Evolutionary conservation across 2,113 vertebrate genomes (phyloP).

Genomic region (Gorsachius goisagi): DNA sequence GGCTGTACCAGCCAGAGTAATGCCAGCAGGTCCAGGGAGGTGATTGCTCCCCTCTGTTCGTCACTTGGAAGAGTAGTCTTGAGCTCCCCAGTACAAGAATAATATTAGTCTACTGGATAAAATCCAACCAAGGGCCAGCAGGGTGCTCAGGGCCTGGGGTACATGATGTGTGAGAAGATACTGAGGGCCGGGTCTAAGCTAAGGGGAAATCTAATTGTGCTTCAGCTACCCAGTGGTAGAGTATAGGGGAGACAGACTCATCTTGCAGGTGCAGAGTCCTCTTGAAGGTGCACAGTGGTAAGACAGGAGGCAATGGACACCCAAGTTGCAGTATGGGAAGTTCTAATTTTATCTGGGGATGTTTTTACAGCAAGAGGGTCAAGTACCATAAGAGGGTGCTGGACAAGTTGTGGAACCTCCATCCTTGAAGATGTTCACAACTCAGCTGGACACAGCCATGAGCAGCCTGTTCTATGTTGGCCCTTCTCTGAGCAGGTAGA

Average conservation of each 20-base stretch:
- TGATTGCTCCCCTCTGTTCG: neutral
- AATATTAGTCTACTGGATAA: neutral
- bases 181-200: neutral
- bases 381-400: neutral
- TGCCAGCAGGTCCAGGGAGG: neutral
- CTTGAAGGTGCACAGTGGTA: neutral
- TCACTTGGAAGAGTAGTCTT: neutral
- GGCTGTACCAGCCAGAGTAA: neutral
- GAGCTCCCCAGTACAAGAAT: neutral
- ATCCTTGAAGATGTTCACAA: neutral
- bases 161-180: neutral
- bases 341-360: neutral
- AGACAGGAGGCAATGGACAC: neutral
- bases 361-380: neutral
- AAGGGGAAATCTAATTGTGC: neutral
- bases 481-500: neutral
- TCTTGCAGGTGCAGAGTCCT: neutral
- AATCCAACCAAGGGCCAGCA: neutral
- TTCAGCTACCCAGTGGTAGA: neutral
- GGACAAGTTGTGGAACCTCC: neutral
- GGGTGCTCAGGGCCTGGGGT: neutral
- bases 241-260: neutral
- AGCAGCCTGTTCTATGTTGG: neutral
- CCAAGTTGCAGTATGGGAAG: neutral
- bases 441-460: neutral